These are phyloP conservation scores for Cecidostiba fungosa DNA, from an alignment of 2,888 invertebrate species.

Conservation along the genomic window DNA sequence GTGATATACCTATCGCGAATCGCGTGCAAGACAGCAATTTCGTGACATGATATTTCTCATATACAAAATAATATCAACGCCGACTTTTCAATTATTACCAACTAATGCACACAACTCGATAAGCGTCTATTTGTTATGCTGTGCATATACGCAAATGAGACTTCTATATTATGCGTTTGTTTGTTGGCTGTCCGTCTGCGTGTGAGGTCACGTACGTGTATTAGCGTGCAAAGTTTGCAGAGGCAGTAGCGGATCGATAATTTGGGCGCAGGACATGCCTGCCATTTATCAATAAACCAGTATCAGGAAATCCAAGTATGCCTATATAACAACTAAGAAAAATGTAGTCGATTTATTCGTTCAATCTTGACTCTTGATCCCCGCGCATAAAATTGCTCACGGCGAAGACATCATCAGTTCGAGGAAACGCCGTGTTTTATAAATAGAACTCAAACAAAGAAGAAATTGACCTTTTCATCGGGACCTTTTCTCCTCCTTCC, in stretches of 20 bases:
- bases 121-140: neutral
- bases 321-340: too few relatives aligned
- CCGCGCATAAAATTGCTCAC: neutral
- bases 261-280: neutral
- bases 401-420: neutral
- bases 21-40: too few relatives aligned
- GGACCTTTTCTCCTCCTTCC: conserved; percentile 4
- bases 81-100: conserved; percentile 26
- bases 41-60: too few relatives aligned
- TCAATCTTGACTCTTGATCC: neutral
- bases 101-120: neutral
- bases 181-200: conserved; percentile 12
- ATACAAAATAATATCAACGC: neutral
- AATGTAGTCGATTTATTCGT: too few relatives aligned
- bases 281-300: conserved; percentile 19
- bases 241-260: conserved; percentile 32
- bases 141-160: neutral
- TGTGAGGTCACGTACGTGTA: conserved; percentile 21
- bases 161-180: neutral
- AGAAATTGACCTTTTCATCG: conserved; percentile 23
- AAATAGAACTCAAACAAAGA: neutral
- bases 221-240: conserved; percentile 1
- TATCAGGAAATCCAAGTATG: too few relatives aligned
- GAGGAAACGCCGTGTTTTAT: neutral
- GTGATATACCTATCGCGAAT: too few relatives aligned